Percentiles rank a stretch among this genome's conserved stretches.
Conservation (phyloP, 2,797 vertebrate genomes). For the Selene dorsalis region DNA sequence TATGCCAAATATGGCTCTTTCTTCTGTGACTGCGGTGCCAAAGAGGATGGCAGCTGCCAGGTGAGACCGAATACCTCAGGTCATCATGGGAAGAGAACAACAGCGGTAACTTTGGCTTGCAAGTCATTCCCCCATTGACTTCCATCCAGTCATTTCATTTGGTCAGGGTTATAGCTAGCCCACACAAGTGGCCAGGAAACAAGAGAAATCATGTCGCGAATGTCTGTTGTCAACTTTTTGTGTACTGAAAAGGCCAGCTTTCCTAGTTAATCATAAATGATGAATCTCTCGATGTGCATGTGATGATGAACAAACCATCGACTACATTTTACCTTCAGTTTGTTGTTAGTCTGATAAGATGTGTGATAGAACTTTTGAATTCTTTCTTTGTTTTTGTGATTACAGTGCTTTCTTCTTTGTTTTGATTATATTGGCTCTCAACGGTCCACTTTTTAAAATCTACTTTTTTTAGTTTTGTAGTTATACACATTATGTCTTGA, state of each 20-base stretch:
- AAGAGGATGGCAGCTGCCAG: slow-evolving; percentile 99
- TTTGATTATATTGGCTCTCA: slow-evolving; percentile 15
- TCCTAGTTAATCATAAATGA: slow-evolving; percentile 60
- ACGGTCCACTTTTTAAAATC: slow-evolving; percentile 20
- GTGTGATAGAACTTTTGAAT: slow-evolving; percentile 17
- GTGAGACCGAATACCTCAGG: slow-evolving; percentile 92
- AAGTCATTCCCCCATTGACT: slow-evolving; percentile 87
- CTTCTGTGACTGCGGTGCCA: slow-evolving; percentile 99
- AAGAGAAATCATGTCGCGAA: slow-evolving; percentile 43
- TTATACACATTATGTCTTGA: neutral
- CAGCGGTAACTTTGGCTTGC: slow-evolving; percentile 90
- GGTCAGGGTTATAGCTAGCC: slow-evolving; percentile 79
- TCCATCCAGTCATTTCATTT: slow-evolving; percentile 84
- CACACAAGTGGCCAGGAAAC: slow-evolving; percentile 60
- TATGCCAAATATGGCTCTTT: slow-evolving; percentile 99
- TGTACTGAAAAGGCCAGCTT: slow-evolving; percentile 63
- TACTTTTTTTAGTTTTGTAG: slow-evolving; percentile 5
- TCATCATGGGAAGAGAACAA: slow-evolving; percentile 90
- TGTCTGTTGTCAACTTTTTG: slow-evolving; percentile 41
- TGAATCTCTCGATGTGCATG: slow-evolving; percentile 63
- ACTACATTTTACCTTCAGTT: slow-evolving; percentile 62
- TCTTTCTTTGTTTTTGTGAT: slow-evolving; percentile 34
- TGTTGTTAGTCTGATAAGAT: slow-evolving; percentile 20
- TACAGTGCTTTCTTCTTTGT: slow-evolving; percentile 26
- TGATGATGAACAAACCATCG: slow-evolving; percentile 59